Conservation (phyloP, 2,888 invertebrate species). For the Linnaemya tessellans region DNA sequence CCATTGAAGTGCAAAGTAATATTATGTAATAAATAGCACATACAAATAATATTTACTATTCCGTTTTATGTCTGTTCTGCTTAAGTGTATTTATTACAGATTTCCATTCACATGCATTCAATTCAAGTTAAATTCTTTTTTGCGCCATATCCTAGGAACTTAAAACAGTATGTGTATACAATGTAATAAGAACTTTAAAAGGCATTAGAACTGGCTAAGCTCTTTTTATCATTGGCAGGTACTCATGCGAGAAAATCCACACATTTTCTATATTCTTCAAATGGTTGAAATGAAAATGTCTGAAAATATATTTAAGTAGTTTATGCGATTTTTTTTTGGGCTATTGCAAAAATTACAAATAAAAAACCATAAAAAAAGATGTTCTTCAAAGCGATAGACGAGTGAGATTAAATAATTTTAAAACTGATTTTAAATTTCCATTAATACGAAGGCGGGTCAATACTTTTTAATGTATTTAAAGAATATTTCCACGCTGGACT, state of each 20-base stretch:
- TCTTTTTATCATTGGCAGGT: conserved; percentile 10
- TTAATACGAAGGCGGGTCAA: no score
- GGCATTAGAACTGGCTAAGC: background rate
- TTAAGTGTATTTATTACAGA: background rate
- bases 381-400: no score
- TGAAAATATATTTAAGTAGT: background rate
- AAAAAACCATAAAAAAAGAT: no score
- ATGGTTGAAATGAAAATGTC: background rate
- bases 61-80: background rate
- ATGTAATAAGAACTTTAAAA: background rate
- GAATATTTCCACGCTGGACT: no score
- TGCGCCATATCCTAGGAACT: background rate
- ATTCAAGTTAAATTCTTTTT: conserved; percentile 38
- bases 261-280: conserved; percentile 16
- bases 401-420: no score
- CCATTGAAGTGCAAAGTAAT: conserved; percentile 5
- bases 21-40: conserved; percentile 1
- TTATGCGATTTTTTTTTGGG: conserved; percentile 5
- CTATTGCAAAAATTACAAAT: no score
- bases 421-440: no score
- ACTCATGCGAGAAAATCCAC: conserved; percentile 20
- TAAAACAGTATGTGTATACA: no score
- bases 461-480: no score
- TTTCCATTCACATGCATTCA: conserved; percentile 12
- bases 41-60: background rate